Evolutionary conservation across 2,113 vertebrate genomes (phyloP).

Genomic region (Cariama cristata): DNA sequence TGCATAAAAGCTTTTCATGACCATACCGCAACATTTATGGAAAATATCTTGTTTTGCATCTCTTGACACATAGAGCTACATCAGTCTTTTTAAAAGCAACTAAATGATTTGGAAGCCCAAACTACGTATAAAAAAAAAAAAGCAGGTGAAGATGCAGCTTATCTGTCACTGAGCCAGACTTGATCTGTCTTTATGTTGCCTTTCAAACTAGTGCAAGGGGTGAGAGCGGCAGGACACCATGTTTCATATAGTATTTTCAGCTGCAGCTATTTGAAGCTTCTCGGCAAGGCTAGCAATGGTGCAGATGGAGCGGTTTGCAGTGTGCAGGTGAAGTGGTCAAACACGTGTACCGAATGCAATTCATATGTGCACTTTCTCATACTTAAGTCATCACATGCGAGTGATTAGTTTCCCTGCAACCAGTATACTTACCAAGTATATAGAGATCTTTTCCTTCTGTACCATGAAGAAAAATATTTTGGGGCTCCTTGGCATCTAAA

Average conservation of each 20-base stretch:
- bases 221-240: neutral
- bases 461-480: neutral
- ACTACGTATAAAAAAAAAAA: neutral
- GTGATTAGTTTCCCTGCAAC: neutral
- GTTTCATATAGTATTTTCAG: neutral
- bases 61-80: neutral
- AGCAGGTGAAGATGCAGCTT: neutral
- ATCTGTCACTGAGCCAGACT: neutral
- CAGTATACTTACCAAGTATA: neutral
- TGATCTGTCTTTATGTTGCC: neutral
- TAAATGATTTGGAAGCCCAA: neutral
- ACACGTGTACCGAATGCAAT: fast-evolving
- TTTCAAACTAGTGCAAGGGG: neutral
- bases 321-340: neutral
- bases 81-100: neutral
- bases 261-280: neutral
- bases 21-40: neutral
- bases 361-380: neutral
- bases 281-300: neutral
- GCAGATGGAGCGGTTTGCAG: neutral
- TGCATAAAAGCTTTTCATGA: neutral
- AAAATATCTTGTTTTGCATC: neutral
- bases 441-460: neutral
- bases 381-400: neutral
- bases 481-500: neutral